Evolutionary conservation across 2,888 invertebrate genomes (phyloP), one percentile per base, ranked within the genome.

Genomic region (Eupithecia dodoneata): DNA sequence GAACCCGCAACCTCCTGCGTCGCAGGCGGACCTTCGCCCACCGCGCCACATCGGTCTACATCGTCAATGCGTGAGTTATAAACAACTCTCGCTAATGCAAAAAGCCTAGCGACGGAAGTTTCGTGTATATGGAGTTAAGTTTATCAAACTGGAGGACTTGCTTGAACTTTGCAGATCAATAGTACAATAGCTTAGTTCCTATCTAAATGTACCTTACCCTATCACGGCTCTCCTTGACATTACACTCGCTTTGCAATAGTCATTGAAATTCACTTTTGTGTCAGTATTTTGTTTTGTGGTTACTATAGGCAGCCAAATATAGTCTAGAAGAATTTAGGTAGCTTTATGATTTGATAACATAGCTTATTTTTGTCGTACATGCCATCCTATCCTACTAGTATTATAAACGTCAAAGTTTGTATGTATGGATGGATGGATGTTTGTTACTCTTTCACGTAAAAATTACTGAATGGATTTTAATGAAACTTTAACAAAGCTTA

Each of bases 161-260:
- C 63, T 63, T 63, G 63, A 63, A 63, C 63, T 63, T 63, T 63
- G 30, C 30, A 2, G 63, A 63, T 63, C 63, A 30, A 63, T 63
- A 30, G 63, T 49, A 70, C 70, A 70, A 70, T 70, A 66, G 70
- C 47, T 42, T 13, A 9, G 63, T 30, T 42, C 45, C 69, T 9
- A 18, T 44, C 67, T 67, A 47, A 47, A 18, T 12, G 44, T 49
- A 45, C 47, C 45, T 47, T 70, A 70, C 47, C 45, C 69, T 70
- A 70, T 70, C 70, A 70, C 70, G 47, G 49, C 30, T 70, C 1
- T 30, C 70, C 70, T 70, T 70, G 70, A 47, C 47, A 70, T 70
- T 70, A 12, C 70, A 45, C 5, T 15, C 66, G 6, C 15, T 42
- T 42, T 66, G 66, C 41, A 66, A 66, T 66, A 18, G 18, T 3